A percentile compares a stretch with the other conserved stretches of the same genome.
phyloP scores from a whole-genome alignment of 2,797 vertebrate genomes.

The Lemur catta region DNA sequence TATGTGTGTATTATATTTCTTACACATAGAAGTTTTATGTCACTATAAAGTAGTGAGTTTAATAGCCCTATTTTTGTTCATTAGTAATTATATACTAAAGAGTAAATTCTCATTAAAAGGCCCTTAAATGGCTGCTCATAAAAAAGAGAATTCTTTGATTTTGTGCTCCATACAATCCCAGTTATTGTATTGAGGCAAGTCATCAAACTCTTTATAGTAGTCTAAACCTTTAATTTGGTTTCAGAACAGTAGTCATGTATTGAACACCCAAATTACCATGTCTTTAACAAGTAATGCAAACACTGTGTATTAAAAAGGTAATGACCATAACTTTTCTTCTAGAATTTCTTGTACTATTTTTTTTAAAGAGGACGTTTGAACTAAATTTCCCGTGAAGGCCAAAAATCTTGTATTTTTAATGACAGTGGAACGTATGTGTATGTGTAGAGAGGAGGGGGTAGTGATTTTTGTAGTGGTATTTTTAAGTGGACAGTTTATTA shows the following conservation, averaged over 20 bases:
- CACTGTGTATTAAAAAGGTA: slow-evolving; percentile 68
- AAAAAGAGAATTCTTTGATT: slow-evolving; percentile 71
- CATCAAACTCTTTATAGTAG: slow-evolving; percentile 70
- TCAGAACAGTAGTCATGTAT: slow-evolving; percentile 70
- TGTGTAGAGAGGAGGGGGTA: neutral
- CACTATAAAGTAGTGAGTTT: slow-evolving; percentile 70
- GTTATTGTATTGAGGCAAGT: slow-evolving; percentile 70
- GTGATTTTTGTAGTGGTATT: slow-evolving; percentile 67
- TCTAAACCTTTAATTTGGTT: slow-evolving; percentile 73
- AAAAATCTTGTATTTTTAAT: slow-evolving; percentile 57
- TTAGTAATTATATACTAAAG: slow-evolving; percentile 76
- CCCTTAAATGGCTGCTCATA: slow-evolving; percentile 68
- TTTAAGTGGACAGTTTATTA: slow-evolving; percentile 73
- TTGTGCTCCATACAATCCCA: slow-evolving; percentile 51
- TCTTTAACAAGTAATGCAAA: slow-evolving; percentile 67
- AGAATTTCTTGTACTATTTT: slow-evolving; percentile 66
- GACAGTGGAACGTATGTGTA: neutral
- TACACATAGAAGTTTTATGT: slow-evolving; percentile 69
- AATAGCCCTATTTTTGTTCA: slow-evolving; percentile 72
- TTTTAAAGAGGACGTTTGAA: slow-evolving; percentile 65
- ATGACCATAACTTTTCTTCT: slow-evolving; percentile 70
- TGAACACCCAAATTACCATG: slow-evolving; percentile 68
- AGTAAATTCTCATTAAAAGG: slow-evolving; percentile 76
- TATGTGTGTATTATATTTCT: slow-evolving; percentile 66
- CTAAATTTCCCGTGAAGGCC: slow-evolving; percentile 58